Percentiles rank a stretch among this genome's conserved stretches.
These are phyloP conservation scores for Dasyornis broadbenti DNA, from an alignment of 2,113 vertebrate species.

Conservation along the genomic window DNA sequence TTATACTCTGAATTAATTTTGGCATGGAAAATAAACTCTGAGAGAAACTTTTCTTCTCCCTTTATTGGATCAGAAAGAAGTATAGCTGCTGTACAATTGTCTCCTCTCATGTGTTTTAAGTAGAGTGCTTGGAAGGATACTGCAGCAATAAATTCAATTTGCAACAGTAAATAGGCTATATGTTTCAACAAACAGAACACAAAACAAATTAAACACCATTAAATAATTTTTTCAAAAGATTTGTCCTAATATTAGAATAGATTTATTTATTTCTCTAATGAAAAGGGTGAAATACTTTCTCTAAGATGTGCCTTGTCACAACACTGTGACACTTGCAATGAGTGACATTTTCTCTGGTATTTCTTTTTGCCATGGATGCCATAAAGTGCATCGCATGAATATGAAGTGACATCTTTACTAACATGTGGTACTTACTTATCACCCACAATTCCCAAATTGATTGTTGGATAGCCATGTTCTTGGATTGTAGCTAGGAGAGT, in stretches of 20 bases:
- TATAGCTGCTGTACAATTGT: neutral
- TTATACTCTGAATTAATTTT: neutral
- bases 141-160: neutral
- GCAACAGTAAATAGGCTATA: neutral
- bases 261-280: neutral
- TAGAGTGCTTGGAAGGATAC: neutral
- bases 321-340: neutral
- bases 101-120: neutral
- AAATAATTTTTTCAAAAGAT: neutral
- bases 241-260: neutral
- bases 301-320: neutral
- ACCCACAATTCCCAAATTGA: conserved; percentile 98
- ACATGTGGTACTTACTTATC: conserved; percentile 88
- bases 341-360: neutral
- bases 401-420: conserved; percentile 54
- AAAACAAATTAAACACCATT: neutral
- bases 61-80: neutral
- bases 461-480: conserved; percentile 97
- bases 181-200: neutral
- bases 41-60: neutral
- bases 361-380: conserved; percentile 6
- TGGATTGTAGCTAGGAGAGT: conserved; percentile 97
- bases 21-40: neutral
- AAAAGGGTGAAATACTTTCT: neutral
- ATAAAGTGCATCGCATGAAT: conserved; percentile 4